Conservation (phyloP, 2,113 vertebrate species). For the Oncorhynchus kisutch region DNA sequence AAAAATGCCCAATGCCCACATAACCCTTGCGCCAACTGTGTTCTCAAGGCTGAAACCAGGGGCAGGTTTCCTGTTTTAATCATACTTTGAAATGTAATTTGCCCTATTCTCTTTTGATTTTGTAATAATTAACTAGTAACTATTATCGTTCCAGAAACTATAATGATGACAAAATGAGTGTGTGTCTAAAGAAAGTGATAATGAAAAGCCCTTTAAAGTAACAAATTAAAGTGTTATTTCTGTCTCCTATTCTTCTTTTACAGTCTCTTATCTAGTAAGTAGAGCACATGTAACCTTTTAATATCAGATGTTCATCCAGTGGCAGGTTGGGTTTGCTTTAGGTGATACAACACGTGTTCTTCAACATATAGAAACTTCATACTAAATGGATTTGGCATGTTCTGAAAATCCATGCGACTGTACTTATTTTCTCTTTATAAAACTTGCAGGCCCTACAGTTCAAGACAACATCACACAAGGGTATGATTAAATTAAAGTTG, state of each 20-base stretch:
- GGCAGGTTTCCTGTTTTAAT: slow-evolving; percentile 26
- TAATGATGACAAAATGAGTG: slow-evolving; percentile 53
- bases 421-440: background rate
- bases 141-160: slow-evolving; percentile 46
- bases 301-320: too few species aligned
- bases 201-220: slow-evolving; percentile 51
- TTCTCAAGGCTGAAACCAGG: slow-evolving; percentile 4
- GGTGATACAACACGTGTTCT: background rate
- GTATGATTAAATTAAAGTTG: too few species aligned
- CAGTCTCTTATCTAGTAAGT: slow-evolving; percentile 13
- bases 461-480: too few species aligned
- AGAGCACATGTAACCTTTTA: background rate
- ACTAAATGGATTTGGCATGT: background rate
- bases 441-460: too few species aligned
- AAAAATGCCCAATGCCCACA: too few species aligned
- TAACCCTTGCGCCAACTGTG: background rate
- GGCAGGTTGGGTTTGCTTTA: background rate
- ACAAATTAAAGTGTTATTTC: slow-evolving; percentile 54
- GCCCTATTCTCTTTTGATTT: slow-evolving; percentile 47
- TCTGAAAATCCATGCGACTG: background rate
- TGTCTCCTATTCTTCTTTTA: slow-evolving; percentile 5
- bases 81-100: slow-evolving; percentile 31
- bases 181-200: slow-evolving; percentile 48
- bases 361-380: background rate
- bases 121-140: slow-evolving; percentile 49